A percentile compares a stretch with the other conserved stretches of the same genome.
Conservation (phyloP, 1,140 invertebrate genomes). For the Drosophila takahashii region DNA sequence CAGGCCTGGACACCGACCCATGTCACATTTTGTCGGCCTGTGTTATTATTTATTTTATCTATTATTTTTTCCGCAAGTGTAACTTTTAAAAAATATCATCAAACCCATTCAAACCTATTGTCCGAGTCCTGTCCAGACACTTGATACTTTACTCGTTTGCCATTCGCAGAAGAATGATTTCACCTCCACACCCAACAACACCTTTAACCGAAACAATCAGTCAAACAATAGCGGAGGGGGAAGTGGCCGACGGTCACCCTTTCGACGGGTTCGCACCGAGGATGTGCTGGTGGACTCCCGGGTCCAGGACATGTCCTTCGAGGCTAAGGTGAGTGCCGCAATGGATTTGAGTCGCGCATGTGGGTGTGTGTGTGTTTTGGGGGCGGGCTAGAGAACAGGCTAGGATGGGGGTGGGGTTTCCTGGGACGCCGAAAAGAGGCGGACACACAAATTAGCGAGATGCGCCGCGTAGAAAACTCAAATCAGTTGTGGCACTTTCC, state of each 20-base stretch:
- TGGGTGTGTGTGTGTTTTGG: constrained; percentile 25
- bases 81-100: no score
- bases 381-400: not conserved
- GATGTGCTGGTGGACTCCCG: constrained; percentile 90
- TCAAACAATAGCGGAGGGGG: constrained; percentile 53
- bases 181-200: constrained; percentile 59
- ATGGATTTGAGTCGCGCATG: constrained; percentile 63
- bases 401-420: not conserved
- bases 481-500: constrained; percentile 69
- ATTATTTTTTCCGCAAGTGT: no score
- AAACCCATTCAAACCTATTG: no score
- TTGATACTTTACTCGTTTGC: constrained; percentile 11
- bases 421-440: constrained; percentile 12
- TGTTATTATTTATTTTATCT: no score
- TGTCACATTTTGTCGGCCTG: no score
- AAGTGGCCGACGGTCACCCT: constrained; percentile 86
- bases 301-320: constrained; percentile 95
- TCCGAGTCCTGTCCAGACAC: not conserved
- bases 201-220: constrained; percentile 33
- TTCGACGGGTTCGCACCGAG: constrained; percentile 92
- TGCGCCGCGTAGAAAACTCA: constrained; percentile 58
- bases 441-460: constrained; percentile 78
- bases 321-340: constrained; percentile 95
- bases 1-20: no score
- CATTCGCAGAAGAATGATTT: constrained; percentile 54